Evolutionary conservation across 2,113 vertebrate species (phyloP).

Genomic region (Strigops habroptila): DNA sequence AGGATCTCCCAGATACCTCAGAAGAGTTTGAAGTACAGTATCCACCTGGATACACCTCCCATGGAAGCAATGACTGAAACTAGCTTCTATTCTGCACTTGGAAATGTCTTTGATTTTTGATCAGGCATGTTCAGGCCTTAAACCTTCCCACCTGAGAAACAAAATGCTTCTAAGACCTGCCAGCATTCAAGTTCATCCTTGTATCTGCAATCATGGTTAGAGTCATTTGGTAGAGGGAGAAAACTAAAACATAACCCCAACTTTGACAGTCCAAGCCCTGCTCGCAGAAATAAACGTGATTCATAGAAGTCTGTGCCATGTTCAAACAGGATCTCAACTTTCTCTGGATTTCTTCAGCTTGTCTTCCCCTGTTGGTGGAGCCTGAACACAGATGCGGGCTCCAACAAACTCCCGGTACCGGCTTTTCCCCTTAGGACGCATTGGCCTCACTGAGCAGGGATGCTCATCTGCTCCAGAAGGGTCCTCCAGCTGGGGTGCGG

Average conservation of each 20-base stretch:
- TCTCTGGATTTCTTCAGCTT: neutral
- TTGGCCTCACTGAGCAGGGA: neutral
- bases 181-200: neutral
- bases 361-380: neutral
- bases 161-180: neutral
- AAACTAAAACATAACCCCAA: neutral
- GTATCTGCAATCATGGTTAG: accelerated
- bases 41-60: neutral
- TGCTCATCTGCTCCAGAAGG: neutral
- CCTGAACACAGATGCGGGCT: neutral
- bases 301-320: neutral
- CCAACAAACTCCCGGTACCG: neutral
- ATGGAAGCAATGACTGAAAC: neutral
- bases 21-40: neutral
- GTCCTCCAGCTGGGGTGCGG: neutral
- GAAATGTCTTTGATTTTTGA: neutral
- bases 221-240: neutral
- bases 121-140: neutral
- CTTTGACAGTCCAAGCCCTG: neutral
- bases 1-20: neutral
- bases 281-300: neutral
- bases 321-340: neutral
- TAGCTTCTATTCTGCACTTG: neutral
- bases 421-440: neutral
- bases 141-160: neutral